Conservation (phyloP, 23 tunicate species). For the Diplosoma virens region DNA sequence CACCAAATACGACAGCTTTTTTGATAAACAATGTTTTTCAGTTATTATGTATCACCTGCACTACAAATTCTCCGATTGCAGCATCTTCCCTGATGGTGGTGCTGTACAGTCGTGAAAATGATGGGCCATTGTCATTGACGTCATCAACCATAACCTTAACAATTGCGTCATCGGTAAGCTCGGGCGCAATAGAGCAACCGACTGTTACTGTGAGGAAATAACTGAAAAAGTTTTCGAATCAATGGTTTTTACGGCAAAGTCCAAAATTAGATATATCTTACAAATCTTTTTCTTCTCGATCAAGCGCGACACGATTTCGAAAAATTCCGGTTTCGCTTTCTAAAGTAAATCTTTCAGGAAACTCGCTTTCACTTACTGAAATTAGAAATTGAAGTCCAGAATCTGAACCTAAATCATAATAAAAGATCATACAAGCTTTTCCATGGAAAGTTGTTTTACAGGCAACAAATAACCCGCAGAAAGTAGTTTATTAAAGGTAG, state of each 20-base stretch:
- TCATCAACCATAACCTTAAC: conserved; percentile 74
- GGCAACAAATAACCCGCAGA: not conserved
- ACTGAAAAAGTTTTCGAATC: too few relatives aligned
- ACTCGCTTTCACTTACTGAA: conserved; percentile 19
- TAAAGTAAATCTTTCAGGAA: conserved; percentile 39
- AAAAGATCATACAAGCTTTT: too few relatives aligned
- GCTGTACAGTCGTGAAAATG: conserved; percentile 54
- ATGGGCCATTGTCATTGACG: conserved; percentile 77
- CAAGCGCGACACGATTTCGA: conserved; percentile 26
- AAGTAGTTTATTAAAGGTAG: not conserved
- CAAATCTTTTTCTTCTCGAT: conserved; percentile 71
- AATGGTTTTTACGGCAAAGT: too few relatives aligned
- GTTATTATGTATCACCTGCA: conserved; percentile 48
- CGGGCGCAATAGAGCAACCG: not conserved
- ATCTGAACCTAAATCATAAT: conserved; percentile 14
- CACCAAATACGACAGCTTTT: too few relatives aligned
- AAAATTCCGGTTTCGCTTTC: conserved; percentile 34
- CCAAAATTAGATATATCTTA: too few relatives aligned
- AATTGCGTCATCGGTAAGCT: conserved; percentile 27
- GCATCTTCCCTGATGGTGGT: conserved; percentile 56
- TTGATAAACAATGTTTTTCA: too few relatives aligned
- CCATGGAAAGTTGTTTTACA: too few relatives aligned
- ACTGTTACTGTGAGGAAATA: too few relatives aligned
- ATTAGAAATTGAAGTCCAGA: conserved; percentile 9
- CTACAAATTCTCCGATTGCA: conserved; percentile 53